Evolutionary conservation across 2,888 invertebrate species (phyloP).

Genomic region (Lasioglossum calceatum): DNA sequence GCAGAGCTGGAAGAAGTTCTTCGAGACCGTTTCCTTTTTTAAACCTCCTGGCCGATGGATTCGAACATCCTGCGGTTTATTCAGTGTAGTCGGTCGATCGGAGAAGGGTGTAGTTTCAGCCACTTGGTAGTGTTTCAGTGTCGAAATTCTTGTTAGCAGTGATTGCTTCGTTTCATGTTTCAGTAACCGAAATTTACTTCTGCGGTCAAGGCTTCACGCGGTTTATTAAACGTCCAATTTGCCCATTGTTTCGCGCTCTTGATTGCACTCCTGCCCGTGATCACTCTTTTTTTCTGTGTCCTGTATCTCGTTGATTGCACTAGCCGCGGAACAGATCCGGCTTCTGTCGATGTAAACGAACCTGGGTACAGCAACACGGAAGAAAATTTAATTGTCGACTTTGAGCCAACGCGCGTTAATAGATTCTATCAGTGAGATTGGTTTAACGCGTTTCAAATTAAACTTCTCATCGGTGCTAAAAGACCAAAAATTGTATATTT

Average conservation of each 20-base stretch:
- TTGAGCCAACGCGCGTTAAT: background rate
- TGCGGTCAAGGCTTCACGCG: constrained; percentile 40
- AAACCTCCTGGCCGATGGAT: background rate
- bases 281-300: constrained; percentile 19
- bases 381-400: constrained; percentile 14
- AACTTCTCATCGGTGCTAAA: background rate
- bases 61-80: background rate
- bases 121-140: background rate
- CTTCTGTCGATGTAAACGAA: constrained; percentile 14
- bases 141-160: constrained; percentile 21
- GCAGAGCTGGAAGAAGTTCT: background rate
- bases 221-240: constrained; percentile 50
- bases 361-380: constrained; percentile 6
- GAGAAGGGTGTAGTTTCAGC: constrained; percentile 24
- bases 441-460: background rate
- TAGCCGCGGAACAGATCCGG: background rate
- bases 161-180: constrained; percentile 18
- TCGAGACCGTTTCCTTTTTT: background rate
- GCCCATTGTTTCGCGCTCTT: constrained; percentile 26
- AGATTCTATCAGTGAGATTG: background rate
- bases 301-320: constrained; percentile 22
- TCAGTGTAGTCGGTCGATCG: constrained; percentile 52
- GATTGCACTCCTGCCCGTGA: background rate
- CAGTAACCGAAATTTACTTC: constrained; percentile 8
- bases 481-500: background rate